Evolutionary conservation across 37 sponge, comb jelly and placozoan genomes (phyloP).

Genomic region (Diacarnus erythraeanus): DNA sequence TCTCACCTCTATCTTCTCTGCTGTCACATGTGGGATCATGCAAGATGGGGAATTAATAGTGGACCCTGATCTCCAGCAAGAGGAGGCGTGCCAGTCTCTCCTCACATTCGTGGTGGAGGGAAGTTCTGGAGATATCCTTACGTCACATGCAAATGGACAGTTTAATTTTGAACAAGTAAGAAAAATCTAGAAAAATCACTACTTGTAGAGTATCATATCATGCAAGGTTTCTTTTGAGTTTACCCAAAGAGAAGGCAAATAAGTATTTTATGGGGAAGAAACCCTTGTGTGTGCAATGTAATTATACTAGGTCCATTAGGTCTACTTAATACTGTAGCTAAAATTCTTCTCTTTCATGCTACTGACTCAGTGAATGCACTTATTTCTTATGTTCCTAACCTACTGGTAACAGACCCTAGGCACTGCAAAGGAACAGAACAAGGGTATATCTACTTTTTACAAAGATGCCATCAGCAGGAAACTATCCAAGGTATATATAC

Average conservation of each 20-base stretch:
- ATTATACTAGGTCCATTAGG: no score
- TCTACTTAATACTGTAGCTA: no score
- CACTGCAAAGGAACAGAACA: slow-evolving; percentile 21
- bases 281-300: no score
- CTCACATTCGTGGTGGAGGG: slow-evolving; percentile 37
- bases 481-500: slow-evolving; percentile 66
- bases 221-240: slow-evolving; percentile 10
- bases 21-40: slow-evolving; percentile 49
- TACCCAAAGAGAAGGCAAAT: no score
- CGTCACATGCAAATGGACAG: slow-evolving; percentile 43
- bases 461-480: slow-evolving; percentile 45
- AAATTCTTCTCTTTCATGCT: no score
- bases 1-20: slow-evolving; percentile 66
- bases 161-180: slow-evolving; percentile 52
- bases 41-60: slow-evolving; percentile 40
- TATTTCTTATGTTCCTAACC: no score
- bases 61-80: slow-evolving; percentile 62
- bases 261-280: no score
- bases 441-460: slow-evolving; percentile 40
- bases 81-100: slow-evolving; percentile 30
- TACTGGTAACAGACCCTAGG: slow-evolving; percentile 33
- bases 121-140: slow-evolving; percentile 1
- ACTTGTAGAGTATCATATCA: background rate
- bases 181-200: no score
- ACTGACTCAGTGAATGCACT: no score